phyloP scores from a whole-genome alignment of 2,113 vertebrate species.

The Tangachromis dhanisi region DNA sequence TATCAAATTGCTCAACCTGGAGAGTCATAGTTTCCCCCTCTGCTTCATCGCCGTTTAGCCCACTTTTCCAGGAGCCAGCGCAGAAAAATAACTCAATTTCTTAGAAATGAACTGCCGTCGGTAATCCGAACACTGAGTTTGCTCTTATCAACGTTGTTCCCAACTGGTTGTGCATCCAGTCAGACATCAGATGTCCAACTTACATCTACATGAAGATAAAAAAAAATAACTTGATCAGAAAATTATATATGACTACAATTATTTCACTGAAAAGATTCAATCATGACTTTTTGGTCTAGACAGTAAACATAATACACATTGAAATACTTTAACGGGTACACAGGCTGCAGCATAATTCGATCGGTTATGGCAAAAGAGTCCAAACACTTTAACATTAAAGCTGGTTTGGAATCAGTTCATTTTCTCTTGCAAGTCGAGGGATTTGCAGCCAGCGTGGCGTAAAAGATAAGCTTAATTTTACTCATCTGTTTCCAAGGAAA shows the following conservation, averaged over 20 bases:
- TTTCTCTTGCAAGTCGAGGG: neutral
- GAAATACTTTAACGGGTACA: neutral
- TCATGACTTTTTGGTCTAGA: neutral
- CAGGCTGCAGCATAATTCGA: neutral
- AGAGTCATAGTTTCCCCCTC: slow-evolving; percentile 25
- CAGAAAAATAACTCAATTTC: neutral
- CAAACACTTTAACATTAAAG: neutral
- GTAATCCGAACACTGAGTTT: neutral
- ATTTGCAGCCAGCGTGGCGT: neutral
- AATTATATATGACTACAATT: neutral
- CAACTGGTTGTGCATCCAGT: neutral
- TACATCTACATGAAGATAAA: accelerated
- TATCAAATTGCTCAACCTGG: neutral
- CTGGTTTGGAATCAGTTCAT: neutral
- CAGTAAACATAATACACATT: neutral
- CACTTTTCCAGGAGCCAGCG: slow-evolving; percentile 4
- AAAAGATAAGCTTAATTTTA: neutral
- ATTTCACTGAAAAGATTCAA: neutral
- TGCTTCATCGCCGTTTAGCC: slow-evolving; percentile 24
- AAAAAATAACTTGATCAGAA: neutral
- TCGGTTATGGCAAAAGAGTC: neutral
- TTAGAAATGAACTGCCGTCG: neutral
- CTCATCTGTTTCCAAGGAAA: neutral
- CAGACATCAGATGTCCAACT: neutral
- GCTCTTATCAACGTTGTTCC: neutral